phyloP scores from a whole-genome alignment of 2,113 vertebrate species.

The Tringa solitaria region DNA sequence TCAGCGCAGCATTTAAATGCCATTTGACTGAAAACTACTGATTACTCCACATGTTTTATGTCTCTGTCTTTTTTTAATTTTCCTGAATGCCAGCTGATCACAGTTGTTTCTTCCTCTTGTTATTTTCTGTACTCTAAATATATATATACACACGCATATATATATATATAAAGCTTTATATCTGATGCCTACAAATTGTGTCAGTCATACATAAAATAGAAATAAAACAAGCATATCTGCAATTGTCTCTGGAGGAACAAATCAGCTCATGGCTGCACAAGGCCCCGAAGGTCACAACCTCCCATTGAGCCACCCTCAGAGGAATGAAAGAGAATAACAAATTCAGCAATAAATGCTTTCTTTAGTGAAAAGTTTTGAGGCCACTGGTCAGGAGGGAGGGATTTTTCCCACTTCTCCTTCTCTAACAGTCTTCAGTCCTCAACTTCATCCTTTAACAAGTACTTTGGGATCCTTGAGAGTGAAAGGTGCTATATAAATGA shows the following conservation, averaged over 20 bases:
- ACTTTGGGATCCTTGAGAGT: constrained; percentile 60
- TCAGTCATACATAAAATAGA: neutral
- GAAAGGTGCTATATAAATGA: constrained; percentile 71
- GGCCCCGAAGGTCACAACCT: neutral
- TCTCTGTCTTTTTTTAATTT: neutral
- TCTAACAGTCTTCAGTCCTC: constrained; percentile 10
- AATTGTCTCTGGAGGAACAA: neutral
- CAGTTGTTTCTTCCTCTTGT: neutral
- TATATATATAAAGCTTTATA: neutral
- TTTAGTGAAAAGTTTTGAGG: constrained; percentile 30
- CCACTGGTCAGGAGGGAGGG: neutral
- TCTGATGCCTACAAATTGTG: neutral
- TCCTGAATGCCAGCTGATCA: constrained; percentile 10
- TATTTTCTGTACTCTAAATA: neutral
- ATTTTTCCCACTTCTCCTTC: neutral
- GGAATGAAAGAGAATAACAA: neutral
- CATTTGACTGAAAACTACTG: constrained; percentile 31
- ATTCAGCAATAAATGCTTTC: neutral
- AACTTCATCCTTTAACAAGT: constrained; percentile 58
- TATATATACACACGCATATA: neutral
- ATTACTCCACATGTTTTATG: neutral
- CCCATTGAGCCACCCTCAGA: neutral
- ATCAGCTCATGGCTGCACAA: neutral
- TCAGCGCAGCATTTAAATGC: constrained; percentile 50
- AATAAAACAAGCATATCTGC: neutral